phyloP scores from a whole-genome alignment of 2,113 vertebrate species.

The Bubo blakistoni region DNA sequence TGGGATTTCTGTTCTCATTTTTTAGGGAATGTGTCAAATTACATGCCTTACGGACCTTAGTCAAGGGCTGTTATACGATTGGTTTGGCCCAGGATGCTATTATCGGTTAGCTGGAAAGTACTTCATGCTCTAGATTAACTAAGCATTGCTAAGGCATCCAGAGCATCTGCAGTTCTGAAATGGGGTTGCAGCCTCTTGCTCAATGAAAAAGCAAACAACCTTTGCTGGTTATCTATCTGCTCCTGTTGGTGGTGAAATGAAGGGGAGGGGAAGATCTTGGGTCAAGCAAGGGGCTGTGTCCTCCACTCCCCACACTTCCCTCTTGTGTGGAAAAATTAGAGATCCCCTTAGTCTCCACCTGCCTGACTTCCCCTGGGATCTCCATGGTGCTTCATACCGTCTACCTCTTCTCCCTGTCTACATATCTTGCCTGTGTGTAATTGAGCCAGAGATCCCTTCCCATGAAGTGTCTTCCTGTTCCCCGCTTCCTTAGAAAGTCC shows the following conservation, averaged over 20 bases:
- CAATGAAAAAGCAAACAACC: not conserved
- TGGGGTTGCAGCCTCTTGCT: not conserved
- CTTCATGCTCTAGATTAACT: not conserved
- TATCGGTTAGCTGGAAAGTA: not conserved
- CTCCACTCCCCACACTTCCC: not conserved
- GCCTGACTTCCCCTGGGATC: not conserved
- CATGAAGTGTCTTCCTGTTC: not conserved
- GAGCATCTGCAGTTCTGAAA: not conserved
- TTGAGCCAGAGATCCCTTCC: not conserved
- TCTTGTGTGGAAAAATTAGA: not conserved
- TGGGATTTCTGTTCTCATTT: accelerated
- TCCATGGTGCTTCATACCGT: not conserved
- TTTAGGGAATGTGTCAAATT: not conserved
- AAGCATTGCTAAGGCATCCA: not conserved
- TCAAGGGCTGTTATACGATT: not conserved
- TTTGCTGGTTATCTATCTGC: not conserved
- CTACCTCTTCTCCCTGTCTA: not conserved
- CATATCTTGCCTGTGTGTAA: accelerated
- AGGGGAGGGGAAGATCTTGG: not conserved
- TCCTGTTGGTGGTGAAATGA: not conserved
- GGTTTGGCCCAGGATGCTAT: not conserved
- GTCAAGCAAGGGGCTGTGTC: not conserved
- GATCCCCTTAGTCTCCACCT: not conserved
- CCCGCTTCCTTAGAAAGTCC: not conserved
- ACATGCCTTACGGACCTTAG: not conserved